Evolutionary conservation across 2,113 vertebrate species (phyloP), one percentile per base, ranked within the genome.

Genomic region (Aythya baeri): DNA sequence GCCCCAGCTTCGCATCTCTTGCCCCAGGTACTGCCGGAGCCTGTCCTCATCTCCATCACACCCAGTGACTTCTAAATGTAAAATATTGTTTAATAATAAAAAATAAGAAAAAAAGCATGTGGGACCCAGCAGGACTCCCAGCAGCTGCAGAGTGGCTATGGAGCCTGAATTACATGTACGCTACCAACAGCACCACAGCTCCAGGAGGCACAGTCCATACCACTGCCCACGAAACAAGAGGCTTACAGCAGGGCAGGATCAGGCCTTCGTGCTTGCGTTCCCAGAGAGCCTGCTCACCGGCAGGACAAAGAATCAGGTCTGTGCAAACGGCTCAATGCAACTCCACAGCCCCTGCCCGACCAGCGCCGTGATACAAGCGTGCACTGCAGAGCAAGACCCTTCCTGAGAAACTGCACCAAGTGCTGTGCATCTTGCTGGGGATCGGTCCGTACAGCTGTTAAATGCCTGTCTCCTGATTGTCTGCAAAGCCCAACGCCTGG

Each of bases 71-170:
- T 58, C 21, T 43, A 55, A 46, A 38, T 61, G 41, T 86, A 83
- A 91, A 93, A 62, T 17, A 72, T 0, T n/a, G 44, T 62, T 80
- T 26, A 58, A 83, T 71, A 93, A 68, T 36, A 11, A 49, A 49
- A 21, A 49, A 49, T 21, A 49, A 49, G 46, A 49, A 49, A 82
- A 66, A 83, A 63, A 46, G 22, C 1, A 0, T 1, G 0, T 0
- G 13, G 34, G 15, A 76, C 78, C 9, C 82, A 5, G 55, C 73
- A 58, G 29, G 14, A 38, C 49, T 88, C 79, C 54, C 86, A 11
- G 62, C 0, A 38, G 46, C 46, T 49, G 4, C 86, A 44, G 13
- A 1, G 3, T 14, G n/a, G 55, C 49, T 86, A 43, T 1, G 0
- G 43, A 80, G 27, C 58, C 52, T 38, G 49, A 22, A 50, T 23